A percentile compares a stretch with the other conserved stretches of the same genome.
Evolutionary conservation across 2,113 vertebrate genomes (phyloP).

Genomic region (Menidia beryllina): DNA sequence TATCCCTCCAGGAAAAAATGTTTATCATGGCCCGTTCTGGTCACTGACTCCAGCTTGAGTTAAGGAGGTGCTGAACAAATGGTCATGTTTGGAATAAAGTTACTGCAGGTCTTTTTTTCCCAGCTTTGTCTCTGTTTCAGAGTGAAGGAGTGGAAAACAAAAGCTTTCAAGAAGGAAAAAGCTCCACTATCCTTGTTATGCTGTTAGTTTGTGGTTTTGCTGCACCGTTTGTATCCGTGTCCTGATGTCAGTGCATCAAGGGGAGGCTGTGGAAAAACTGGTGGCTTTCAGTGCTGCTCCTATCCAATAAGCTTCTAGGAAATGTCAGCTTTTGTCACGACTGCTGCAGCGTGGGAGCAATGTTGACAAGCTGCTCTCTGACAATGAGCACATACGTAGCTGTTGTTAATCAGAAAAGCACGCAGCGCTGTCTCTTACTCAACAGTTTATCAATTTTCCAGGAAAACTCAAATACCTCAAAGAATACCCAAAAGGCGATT

Average conservation of each 20-base stretch:
- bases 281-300: constrained; percentile 27
- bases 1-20: constrained; percentile 12
- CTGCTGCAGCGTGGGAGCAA: constrained; percentile 38
- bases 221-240: constrained; percentile 30
- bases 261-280: constrained; percentile 55
- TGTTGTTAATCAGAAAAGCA: too few species aligned
- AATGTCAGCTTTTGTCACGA: constrained; percentile 46
- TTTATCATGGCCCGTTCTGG: constrained; percentile 16
- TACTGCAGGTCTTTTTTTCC: neutral
- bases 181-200: neutral
- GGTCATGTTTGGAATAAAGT: constrained; percentile 12
- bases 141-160: constrained; percentile 67
- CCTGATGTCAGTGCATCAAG: constrained; percentile 38
- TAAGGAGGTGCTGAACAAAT: neutral
- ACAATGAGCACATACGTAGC: constrained; percentile 44
- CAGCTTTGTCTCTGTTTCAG: constrained; percentile 32
- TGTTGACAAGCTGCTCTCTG: constrained; percentile 14
- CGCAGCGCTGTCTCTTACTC: too few species aligned
- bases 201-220: constrained; percentile 18
- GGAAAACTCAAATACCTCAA: neutral
- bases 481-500: neutral
- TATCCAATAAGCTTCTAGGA: constrained; percentile 21
- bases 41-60: neutral
- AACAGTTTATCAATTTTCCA: neutral
- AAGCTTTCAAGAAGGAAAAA: constrained; percentile 24